Percentiles rank a stretch among this genome's conserved stretches.
phyloP scores from a whole-genome alignment of 2,888 invertebrate species.

The Azorinus chamasolen region DNA sequence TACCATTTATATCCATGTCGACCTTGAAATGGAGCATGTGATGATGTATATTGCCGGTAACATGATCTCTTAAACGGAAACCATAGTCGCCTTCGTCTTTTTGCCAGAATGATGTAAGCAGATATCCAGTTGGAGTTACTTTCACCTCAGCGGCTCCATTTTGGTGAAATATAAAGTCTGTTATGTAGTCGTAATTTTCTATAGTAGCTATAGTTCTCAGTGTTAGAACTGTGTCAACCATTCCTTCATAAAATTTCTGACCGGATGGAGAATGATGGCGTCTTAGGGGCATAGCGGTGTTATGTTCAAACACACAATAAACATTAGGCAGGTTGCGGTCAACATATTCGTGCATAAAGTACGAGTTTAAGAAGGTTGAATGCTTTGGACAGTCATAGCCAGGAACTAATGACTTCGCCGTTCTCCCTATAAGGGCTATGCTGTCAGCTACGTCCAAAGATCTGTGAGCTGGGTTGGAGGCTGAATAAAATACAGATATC shows the following conservation, averaged over 20 bases:
- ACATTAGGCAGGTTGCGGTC: constrained; percentile 51
- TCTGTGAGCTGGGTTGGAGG: constrained; percentile 63
- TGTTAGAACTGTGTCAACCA: constrained; percentile 72
- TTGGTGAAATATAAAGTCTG: constrained; percentile 82
- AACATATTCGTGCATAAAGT: constrained; percentile 51
- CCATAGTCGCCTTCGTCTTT: constrained; percentile 67
- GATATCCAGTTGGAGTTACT: constrained; percentile 77
- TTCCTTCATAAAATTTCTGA: constrained; percentile 73
- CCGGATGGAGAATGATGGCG: constrained; percentile 67
- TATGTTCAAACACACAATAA: constrained; percentile 81
- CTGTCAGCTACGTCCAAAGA: constrained; percentile 76
- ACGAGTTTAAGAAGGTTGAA: constrained; percentile 71
- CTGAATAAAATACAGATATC: constrained; percentile 79
- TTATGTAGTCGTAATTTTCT: constrained; percentile 80
- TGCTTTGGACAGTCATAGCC: constrained; percentile 82
- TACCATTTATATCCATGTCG: constrained; percentile 77
- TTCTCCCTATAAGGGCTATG: constrained; percentile 68
- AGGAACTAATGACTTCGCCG: constrained; percentile 69
- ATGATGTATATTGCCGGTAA: constrained; percentile 77
- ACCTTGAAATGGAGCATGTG: constrained; percentile 80
- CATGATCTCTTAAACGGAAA: constrained; percentile 68
- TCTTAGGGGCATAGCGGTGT: constrained; percentile 76
- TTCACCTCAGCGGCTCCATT: constrained; percentile 75
- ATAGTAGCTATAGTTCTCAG: constrained; percentile 74
- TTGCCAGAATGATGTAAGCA: constrained; percentile 67